Base-by-base conservation (phyloP, 2,888 invertebrate species). In the Salpingus planirostris region DNA sequence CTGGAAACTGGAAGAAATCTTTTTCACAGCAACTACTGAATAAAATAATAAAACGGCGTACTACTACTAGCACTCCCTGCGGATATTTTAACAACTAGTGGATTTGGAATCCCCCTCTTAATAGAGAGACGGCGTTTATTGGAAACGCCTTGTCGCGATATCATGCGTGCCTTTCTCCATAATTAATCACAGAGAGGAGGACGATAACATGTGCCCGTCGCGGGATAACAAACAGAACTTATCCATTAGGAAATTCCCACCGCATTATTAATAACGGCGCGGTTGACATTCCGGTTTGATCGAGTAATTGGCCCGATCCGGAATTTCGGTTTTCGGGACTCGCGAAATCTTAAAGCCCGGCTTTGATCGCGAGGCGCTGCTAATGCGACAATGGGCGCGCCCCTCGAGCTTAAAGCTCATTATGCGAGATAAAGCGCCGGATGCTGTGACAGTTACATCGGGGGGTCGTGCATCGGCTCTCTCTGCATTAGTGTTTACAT, bases 401-500 rank as follows among this genome's bases (percentile, higher is more conserved):
- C 35, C 24, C 26, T 14, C 2, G 37, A 29, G 37, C 33, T 38
- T 38, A 38, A 38, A 38, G 33, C 37, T 33, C 33, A 38, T 38
- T 38, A 33, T 33, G 29, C 29, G 15, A 29, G 37, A 38, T 33
- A 23, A 6, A 37, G n/a, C n/a, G n/a, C n/a, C n/a, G n/a, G n/a
- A 38, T 38, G 27, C 33, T 27, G 33, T 37, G 47, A 44, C 47
- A 43, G 46, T 42, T 33, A 36, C 34, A 43, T 38, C 40, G 41
- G 37, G 36, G 25, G 36, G 33, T 33, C 27, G 33, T 44, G 40
- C 32, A 34, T 38, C 37, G 18, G 28, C 24, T 38, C 15, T 29
- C 37, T 27, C 48, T 58, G 55, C 57, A 59, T 60, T 58, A 59
- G 55, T 59, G 59, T 59, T 59, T 59, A 59, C 58, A 59, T 57